Conservation (phyloP, 2,113 vertebrate species). For the Aythya baeri region DNA sequence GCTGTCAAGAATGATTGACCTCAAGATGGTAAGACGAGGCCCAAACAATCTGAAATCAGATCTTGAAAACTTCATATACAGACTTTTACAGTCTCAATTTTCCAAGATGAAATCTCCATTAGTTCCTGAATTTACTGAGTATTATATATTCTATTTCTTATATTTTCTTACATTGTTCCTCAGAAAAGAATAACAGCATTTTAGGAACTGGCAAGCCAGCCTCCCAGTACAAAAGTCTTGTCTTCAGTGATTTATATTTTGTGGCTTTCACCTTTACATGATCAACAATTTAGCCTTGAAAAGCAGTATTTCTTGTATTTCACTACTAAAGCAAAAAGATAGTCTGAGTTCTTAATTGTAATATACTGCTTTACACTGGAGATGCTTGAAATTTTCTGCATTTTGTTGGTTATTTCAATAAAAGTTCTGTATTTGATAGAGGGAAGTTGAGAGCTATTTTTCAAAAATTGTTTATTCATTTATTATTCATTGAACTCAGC, state of each 20-base stretch:
- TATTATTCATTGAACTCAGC: not conserved
- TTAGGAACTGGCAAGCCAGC: not conserved
- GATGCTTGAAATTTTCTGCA: not conserved
- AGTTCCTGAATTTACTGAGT: not conserved
- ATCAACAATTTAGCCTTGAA: not conserved
- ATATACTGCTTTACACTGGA: not conserved
- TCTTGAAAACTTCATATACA: not conserved
- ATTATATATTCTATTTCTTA: not conserved
- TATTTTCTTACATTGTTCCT: not conserved
- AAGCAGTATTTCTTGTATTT: not conserved
- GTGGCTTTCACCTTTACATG: not conserved
- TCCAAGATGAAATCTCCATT: not conserved
- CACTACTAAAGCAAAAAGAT: not conserved
- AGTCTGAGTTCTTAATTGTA: not conserved
- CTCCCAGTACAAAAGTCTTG: rapidly evolving
- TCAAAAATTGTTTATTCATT: not conserved
- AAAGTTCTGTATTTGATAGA: not conserved
- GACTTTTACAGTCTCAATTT: not conserved
- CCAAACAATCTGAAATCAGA: not conserved
- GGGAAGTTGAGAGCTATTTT: not conserved
- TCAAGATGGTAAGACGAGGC: not conserved
- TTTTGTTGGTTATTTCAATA: not conserved
- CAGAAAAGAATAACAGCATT: not conserved
- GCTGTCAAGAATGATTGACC: not conserved
- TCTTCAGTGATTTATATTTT: not conserved